Evolutionary conservation across 1,140 invertebrate genomes (phyloP).

Genomic region (Zelostemma sp.): DNA sequence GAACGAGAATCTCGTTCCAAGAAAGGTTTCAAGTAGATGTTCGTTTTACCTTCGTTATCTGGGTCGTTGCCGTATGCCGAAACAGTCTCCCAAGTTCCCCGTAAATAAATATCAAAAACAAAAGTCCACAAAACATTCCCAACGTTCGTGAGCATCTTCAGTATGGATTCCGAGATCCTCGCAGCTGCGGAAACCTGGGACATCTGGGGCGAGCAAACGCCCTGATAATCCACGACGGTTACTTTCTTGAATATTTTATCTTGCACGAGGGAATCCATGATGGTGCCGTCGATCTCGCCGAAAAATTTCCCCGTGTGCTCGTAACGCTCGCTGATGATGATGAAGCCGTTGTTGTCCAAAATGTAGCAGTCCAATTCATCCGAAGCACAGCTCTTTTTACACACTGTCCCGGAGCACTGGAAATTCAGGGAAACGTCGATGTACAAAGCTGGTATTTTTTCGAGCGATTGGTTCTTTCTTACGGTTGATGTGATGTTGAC

Average conservation of each 20-base stretch:
- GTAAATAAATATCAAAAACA: constrained; percentile 59
- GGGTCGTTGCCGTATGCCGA: constrained; percentile 58
- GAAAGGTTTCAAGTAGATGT: too few relatives aligned
- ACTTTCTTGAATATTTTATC: constrained; percentile 89
- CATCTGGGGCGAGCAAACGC: constrained; percentile 83
- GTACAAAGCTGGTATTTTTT: not conserved
- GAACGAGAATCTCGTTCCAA: too few relatives aligned
- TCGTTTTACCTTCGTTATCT: constrained; percentile 68
- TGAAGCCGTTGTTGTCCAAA: constrained; percentile 92
- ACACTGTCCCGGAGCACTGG: constrained; percentile 81
- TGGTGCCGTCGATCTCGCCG: constrained; percentile 93
- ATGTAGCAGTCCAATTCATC: constrained; percentile 92
- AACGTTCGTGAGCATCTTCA: constrained; percentile 46
- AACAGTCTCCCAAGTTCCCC: constrained; percentile 60
- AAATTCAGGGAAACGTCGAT: too few relatives aligned
- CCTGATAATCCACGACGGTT: constrained; percentile 89
- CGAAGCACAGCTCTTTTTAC: constrained; percentile 87
- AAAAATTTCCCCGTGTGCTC: constrained; percentile 91
- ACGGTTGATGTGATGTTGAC: constrained; percentile 88
- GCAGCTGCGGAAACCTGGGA: constrained; percentile 77
- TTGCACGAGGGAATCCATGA: constrained; percentile 93
- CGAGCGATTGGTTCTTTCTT: constrained; percentile 54
- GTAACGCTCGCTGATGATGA: constrained; percentile 88
- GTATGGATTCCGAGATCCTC: constrained; percentile 62
- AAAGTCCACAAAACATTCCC: constrained; percentile 62